Evolutionary conservation across 2,113 vertebrate genomes (phyloP), one percentile per base, ranked within the genome.

Genomic region (Craseonycteris thonglongyai): DNA sequence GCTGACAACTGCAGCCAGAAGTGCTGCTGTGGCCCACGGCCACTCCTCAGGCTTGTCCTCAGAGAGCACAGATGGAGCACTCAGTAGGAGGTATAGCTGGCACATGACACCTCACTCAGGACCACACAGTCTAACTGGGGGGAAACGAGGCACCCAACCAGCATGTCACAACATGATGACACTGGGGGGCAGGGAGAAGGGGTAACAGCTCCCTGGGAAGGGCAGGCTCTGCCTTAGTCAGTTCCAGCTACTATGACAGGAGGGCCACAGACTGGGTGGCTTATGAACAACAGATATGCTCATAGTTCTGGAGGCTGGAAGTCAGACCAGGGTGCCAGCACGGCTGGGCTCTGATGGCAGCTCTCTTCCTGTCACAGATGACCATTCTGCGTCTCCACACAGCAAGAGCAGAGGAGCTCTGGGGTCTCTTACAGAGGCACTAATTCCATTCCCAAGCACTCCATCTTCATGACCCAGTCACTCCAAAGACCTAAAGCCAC

Each of bases 21-120:
- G 49, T 0, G 33, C 58, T 45, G 65, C 56, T 21, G n/a, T 45
- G 56, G 11, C 30, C 42, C 49, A 7, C 38, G 42, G 4, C 1
- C 24, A 38, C 26, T 5, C 45, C 4, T n/a, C 7, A 47, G 42
- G 42, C 85, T 42, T 54, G 40, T 30, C 30, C 26, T 40, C 16
- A 22, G 12, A 26, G 1, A 14, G 42, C 26, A 7, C 3, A 5
- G 19, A 42, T 1, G 0, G 28, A 58, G 21, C 13, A 40, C 51
- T 59, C 63, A 47, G 33, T 7, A 26, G 40, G 40, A 11, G 66
- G 28, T 33, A 35, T 30, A 24, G 18, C 22, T 18, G 8, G 7
- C 33, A 19, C 30, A 13, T n/a, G 47, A 24, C 0, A 22, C 81
- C 42, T 4, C 14, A 6, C 26, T 68, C 63, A 30, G 82, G 16